Percentiles rank a stretch among this genome's conserved stretches.
Conservation (phyloP, 2,113 vertebrate species). For the Copsychus sechellarum region DNA sequence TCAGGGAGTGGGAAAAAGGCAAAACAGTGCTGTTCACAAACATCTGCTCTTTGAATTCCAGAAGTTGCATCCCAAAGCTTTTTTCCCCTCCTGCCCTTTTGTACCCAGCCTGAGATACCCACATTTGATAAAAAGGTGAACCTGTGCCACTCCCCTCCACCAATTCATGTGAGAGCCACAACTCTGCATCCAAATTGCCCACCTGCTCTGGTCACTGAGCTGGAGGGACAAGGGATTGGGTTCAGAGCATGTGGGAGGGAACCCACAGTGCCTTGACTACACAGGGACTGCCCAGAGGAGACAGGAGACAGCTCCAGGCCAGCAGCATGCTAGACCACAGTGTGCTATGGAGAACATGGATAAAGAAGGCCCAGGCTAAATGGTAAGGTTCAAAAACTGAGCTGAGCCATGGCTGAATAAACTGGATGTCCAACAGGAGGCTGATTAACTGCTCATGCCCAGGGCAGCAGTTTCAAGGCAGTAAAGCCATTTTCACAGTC, state of each 20-base stretch:
- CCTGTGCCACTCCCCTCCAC: background rate
- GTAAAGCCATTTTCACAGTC: background rate
- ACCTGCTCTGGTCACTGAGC: background rate
- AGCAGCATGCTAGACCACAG: background rate
- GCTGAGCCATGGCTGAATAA: background rate
- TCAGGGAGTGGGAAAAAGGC: background rate
- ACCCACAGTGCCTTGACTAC: background rate
- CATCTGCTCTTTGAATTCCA: background rate
- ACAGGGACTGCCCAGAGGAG: rapidly evolving
- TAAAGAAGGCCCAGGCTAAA: background rate
- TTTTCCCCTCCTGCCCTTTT: background rate
- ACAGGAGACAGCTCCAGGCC: background rate
- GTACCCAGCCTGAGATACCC: background rate
- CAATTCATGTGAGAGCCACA: background rate
- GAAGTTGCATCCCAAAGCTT: background rate
- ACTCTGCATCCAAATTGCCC: background rate
- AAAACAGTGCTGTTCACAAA: background rate
- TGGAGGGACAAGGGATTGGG: background rate
- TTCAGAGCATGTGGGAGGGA: background rate
- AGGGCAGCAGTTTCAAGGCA: background rate
- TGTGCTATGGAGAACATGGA: background rate
- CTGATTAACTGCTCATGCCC: background rate
- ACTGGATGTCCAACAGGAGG: background rate
- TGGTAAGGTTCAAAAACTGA: background rate
- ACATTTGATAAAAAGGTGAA: background rate